Percentiles rank a stretch among this genome's conserved stretches.
phyloP scores from a whole-genome alignment of 1,140 invertebrate genomes.

The Belonocnema kinseyi region DNA sequence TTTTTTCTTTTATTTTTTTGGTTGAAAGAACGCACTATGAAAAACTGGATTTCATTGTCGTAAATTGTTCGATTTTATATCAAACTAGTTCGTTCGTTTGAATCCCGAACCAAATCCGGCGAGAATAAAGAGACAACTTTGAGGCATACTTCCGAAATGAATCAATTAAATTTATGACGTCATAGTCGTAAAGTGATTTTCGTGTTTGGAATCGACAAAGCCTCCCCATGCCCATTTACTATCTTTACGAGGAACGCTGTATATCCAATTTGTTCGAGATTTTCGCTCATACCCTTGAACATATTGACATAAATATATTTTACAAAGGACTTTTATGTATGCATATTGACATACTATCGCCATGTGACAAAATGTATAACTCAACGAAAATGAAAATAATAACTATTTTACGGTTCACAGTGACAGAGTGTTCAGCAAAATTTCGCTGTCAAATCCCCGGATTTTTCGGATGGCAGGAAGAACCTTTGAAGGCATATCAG shows the following conservation, averaged over 20 bases:
- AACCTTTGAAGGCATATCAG: too few species aligned
- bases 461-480: too few species aligned
- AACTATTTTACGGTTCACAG: too few species aligned
- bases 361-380: too few species aligned
- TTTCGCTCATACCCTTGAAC: neutral
- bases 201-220: neutral
- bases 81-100: neutral
- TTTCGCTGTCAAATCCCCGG: too few species aligned
- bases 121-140: neutral
- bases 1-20: neutral
- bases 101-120: neutral
- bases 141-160: constrained; percentile 1
- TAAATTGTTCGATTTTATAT: neutral
- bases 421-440: too few species aligned
- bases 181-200: constrained; percentile 15
- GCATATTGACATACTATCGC: too few species aligned
- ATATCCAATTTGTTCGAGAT: neutral
- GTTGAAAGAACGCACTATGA: neutral
- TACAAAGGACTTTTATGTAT: too few species aligned
- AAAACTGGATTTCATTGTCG: neutral
- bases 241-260: neutral
- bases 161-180: neutral
- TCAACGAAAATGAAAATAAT: too few species aligned
- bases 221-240: neutral
- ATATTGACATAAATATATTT: too few species aligned